Conservation (phyloP, 2,113 vertebrate species). For the Motacilla alba region DNA sequence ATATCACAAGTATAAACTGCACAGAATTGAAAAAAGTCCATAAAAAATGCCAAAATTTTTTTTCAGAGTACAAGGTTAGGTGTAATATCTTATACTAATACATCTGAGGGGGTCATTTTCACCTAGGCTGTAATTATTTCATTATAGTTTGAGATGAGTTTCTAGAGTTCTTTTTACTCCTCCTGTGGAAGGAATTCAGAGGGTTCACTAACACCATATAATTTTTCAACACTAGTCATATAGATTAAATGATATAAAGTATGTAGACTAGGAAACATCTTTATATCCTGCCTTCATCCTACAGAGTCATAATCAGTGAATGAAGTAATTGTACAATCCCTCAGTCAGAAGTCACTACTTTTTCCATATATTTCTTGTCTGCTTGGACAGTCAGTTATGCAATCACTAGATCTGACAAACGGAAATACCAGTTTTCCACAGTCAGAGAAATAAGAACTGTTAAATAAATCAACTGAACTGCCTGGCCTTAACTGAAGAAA, state of each 20-base stretch:
- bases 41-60: not conserved
- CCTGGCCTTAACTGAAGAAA: not conserved
- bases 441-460: not conserved
- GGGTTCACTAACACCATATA: not conserved
- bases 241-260: not conserved
- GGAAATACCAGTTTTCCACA: not conserved
- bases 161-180: constrained; percentile 6
- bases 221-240: not conserved
- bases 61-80: not conserved
- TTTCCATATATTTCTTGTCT: not conserved
- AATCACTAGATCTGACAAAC: not conserved
- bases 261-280: not conserved
- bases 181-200: not conserved
- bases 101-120: not conserved
- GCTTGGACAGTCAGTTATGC: not conserved
- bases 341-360: not conserved
- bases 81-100: not conserved
- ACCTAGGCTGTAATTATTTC: constrained; percentile 1
- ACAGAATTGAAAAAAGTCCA: not conserved
- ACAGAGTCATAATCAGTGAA: not conserved
- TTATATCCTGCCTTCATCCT: not conserved
- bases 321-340: not conserved
- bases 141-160: not conserved
- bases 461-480: accelerated
- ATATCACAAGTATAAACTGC: not conserved